phyloP scores from a whole-genome alignment of 1,140 invertebrate genomes.

The Caenorhabditis elegans region WBcel235 BX284606.5:14552001-14552500 shows the following conservation, averaged over 20 bases:
- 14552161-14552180: conserved; percentile 40
- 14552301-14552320: no score
- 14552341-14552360: conserved; percentile 41
- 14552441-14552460: not conserved
- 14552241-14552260: no score
- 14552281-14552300: no score
- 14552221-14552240: not conserved
- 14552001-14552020: conserved; percentile 33
- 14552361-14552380: conserved; percentile 44
- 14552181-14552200: conserved; percentile 27
- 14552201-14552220: conserved; percentile 45
- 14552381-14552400: conserved; percentile 33
- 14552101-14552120: not conserved
- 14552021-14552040: conserved; percentile 14
- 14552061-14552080: conserved; percentile 41
- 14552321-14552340: conserved; percentile 27
- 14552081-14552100: conserved; percentile 5
- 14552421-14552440: conserved; percentile 28
- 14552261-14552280: not conserved
- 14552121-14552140: not conserved
- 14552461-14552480: not conserved
- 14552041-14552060: conserved; percentile 35
- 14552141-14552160: conserved; percentile 26
- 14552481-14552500: conserved; percentile 30
- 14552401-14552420: conserved; percentile 40